Base-by-base conservation (phyloP, 1,140 invertebrate species). In the Mamestra configurata region DNA sequence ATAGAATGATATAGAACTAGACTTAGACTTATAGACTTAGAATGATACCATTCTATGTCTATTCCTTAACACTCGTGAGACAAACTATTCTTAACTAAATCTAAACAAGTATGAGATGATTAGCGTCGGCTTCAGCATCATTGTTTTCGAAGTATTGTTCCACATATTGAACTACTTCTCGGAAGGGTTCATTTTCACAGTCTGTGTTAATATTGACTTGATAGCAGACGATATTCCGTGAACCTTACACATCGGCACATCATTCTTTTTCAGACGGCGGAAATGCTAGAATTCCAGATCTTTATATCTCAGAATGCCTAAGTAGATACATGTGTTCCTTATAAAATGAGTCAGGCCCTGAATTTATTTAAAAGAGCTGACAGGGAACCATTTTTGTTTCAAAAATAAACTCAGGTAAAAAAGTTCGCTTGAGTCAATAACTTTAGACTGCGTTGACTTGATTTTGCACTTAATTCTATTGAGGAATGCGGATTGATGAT, bases 381-480 rank as follows among this genome's bases (percentile, higher is more conserved):
- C 43, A 70, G 24, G 68, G 77, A 84, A 40, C 57, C 31, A 77
- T 81, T 82, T 84, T 84, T 80, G 75, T 84, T 81, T 64, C 76
- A 84, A 86, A 86, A 86, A 86, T 86, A 88, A 84, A 84, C 80
- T 76, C 86, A 88, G 86, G 86, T 88, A 88, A 83, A 85, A 84
- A 80, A 71, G 71, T 80, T 64, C 37, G 77, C 73, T 61, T 83
- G 81, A 88, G 55, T 84, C 76, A 76, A 81, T 64, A 79, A 57
- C 71, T 79, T 80, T 68, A 77, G 73, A 78, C 80, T 80, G 43
- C 46, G 43, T 79, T 82, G 84, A 82, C 81, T 85, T 81, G 79
- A 83, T 73, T 84, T 77, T 79, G 79, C 80, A 86, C 78, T 85
- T 87, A 84, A 83, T 80, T 82, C 76, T 79, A 78, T 79, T 64